These are phyloP conservation scores for Diabrotica undecimpunctata DNA, from an alignment of 1,140 invertebrate species.

Conservation along the genomic window DNA sequence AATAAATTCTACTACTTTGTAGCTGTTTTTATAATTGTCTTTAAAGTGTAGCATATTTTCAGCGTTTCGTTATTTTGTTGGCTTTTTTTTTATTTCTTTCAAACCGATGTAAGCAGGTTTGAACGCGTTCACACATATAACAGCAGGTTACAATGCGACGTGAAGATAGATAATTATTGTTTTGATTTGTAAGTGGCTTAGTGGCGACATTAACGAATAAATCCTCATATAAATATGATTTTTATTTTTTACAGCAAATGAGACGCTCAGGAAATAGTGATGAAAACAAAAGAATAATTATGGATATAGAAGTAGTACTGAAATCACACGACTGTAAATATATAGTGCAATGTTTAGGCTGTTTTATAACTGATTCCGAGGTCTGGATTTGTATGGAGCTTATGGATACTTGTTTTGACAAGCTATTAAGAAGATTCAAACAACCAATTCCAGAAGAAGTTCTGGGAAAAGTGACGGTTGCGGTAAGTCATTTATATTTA, in stretches of 20 bases:
- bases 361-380: slow-evolving; percentile 91
- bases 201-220: too few relatives aligned
- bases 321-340: slow-evolving; percentile 95
- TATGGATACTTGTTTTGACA: slow-evolving; percentile 98
- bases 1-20: too few relatives aligned
- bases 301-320: slow-evolving; percentile 96
- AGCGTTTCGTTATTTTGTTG: too few relatives aligned
- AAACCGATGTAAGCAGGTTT: too few relatives aligned
- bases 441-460: slow-evolving; percentile 91
- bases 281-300: slow-evolving; percentile 96
- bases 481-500: slow-evolving; percentile 62
- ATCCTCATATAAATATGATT: too few relatives aligned
- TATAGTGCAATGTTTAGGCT: slow-evolving; percentile 95
- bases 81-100: too few relatives aligned
- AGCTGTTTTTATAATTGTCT: too few relatives aligned
- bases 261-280: slow-evolving; percentile 91
- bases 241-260: slow-evolving; percentile 77
- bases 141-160: too few relatives aligned
- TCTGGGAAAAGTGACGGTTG: slow-evolving; percentile 93
- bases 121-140: too few relatives aligned
- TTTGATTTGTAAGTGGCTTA: too few relatives aligned
- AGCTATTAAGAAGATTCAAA: slow-evolving; percentile 81
- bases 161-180: too few relatives aligned
- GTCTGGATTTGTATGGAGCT: slow-evolving; percentile 94
- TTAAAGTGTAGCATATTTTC: too few relatives aligned